phyloP scores from a whole-genome alignment of 2,113 vertebrate genomes.

The Tachuris rubrigastra region DNA sequence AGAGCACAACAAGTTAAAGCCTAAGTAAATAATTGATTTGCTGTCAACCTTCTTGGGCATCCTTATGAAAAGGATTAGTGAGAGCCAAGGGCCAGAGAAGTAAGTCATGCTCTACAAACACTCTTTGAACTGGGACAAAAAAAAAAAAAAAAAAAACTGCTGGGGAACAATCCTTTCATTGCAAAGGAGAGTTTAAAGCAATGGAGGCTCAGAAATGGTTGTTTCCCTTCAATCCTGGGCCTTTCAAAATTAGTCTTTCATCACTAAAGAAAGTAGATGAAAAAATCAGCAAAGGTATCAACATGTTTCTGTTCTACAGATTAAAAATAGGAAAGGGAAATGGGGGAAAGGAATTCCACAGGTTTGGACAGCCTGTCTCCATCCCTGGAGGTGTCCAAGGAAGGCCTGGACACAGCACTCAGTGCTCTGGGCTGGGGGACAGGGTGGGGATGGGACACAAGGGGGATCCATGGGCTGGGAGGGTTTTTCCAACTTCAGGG shows the following conservation, averaged over 20 bases:
- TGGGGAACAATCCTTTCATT: background rate
- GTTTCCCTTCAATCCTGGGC: background rate
- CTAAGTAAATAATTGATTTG: slow-evolving; percentile 57
- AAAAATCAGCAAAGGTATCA: background rate
- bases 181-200: background rate
- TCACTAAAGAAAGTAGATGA: background rate
- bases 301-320: background rate
- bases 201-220: background rate
- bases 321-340: background rate
- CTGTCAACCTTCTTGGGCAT: slow-evolving; percentile 29
- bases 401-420: too few species aligned
- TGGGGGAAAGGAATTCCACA: background rate
- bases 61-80: background rate
- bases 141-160: background rate
- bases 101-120: background rate
- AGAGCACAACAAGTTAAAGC: slow-evolving; percentile 32
- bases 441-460: too few species aligned
- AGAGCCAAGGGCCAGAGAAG: background rate
- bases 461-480: too few species aligned
- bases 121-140: background rate
- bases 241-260: background rate
- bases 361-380: background rate
- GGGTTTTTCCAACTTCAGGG: too few species aligned
- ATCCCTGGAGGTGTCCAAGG: too few species aligned
- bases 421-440: too few species aligned